Conservation (phyloP, 1,140 invertebrate species). For the Sitobion miscanthi region DNA sequence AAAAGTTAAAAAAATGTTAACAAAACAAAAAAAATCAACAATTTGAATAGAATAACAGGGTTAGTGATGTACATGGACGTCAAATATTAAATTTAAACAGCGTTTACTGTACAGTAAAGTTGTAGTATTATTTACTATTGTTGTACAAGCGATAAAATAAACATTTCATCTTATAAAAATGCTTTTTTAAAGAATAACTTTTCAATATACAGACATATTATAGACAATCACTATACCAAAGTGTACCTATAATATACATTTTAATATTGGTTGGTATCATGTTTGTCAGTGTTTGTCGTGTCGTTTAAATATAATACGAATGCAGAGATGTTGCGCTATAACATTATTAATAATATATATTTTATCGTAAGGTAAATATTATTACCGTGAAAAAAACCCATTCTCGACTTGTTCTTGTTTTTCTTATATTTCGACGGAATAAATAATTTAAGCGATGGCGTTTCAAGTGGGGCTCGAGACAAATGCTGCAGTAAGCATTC, state of each 20-base stretch:
- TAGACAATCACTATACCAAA: background rate
- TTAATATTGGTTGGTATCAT: background rate
- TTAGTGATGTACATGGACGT: background rate
- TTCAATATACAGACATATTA: too few relatives aligned
- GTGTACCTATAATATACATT: background rate
- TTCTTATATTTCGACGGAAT: background rate
- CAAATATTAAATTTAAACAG: background rate
- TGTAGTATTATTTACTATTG: too few relatives aligned
- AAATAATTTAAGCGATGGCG: background rate
- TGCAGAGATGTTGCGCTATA: background rate
- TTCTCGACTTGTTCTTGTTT: background rate
- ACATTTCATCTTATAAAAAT: background rate
- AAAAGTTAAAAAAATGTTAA: background rate
- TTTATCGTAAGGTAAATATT: background rate
- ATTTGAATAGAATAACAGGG: background rate
- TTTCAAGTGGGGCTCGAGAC: background rate
- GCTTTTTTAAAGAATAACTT: background rate
- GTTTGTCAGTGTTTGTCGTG: background rate
- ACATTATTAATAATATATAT: background rate
- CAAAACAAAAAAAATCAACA: background rate
- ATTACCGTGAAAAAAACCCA: background rate
- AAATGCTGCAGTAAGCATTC: background rate
- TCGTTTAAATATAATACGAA: background rate
- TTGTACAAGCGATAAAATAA: too few relatives aligned
- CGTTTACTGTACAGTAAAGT: too few relatives aligned